Conservation (phyloP, 2,888 invertebrate genomes). For the Yponomeuta sedellus region DNA sequence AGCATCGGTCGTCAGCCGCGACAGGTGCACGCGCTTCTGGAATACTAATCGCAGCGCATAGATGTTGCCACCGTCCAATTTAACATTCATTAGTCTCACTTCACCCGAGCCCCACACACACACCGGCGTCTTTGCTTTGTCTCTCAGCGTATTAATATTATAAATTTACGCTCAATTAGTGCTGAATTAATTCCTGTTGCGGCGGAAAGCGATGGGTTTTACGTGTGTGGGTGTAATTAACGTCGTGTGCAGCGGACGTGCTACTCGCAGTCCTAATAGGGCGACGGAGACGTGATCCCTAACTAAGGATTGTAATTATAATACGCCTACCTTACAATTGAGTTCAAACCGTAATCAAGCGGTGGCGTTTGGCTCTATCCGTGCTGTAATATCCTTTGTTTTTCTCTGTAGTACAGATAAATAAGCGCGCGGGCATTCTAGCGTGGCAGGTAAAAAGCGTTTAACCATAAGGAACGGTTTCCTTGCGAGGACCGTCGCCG, state of each 20-base stretch:
- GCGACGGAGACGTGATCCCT: background rate
- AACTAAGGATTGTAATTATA: background rate
- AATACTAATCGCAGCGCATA: background rate
- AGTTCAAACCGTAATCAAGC: background rate
- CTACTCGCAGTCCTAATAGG: background rate
- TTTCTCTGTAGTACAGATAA: background rate
- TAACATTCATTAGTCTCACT: conserved; percentile 41
- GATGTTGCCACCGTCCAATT: background rate
- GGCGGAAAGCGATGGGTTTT: background rate
- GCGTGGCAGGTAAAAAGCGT: background rate
- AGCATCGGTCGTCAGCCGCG: background rate
- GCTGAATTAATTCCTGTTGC: conserved; percentile 1
- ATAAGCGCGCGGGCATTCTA: background rate
- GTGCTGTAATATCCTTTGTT: background rate
- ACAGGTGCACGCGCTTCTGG: background rate
- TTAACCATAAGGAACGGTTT: conserved; percentile 8
- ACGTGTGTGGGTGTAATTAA: background rate
- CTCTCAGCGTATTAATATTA: conserved; percentile 9
- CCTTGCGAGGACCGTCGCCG: conserved; percentile 18
- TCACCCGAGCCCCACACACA: conserved; percentile 30
- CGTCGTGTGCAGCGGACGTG: background rate
- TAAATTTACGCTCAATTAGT: conserved; percentile 11
- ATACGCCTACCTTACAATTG: background rate
- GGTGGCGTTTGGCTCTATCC: background rate
- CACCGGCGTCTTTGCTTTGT: conserved; percentile 1